Conservation (phyloP, 2,888 invertebrate genomes). For the Formica aserva region DNA sequence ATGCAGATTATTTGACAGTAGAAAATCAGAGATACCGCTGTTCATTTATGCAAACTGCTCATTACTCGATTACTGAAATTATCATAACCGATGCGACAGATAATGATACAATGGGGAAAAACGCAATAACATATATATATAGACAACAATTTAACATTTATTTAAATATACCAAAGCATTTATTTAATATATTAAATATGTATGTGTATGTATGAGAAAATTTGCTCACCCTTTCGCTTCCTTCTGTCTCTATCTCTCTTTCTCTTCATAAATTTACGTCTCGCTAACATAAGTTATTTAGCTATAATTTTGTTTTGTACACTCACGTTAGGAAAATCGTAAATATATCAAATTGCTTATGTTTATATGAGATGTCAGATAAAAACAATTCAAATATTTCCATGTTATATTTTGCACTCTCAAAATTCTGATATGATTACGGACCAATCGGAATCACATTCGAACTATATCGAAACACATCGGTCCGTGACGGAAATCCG, state of each 20-base stretch:
- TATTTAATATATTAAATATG: conserved; percentile 36
- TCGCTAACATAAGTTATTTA: neutral
- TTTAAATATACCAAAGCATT: neutral
- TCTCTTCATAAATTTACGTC: neutral
- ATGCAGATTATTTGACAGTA: neutral
- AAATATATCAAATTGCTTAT: neutral
- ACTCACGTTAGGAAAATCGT: neutral
- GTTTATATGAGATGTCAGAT: neutral
- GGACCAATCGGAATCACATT: neutral
- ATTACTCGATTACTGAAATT: conserved; percentile 49
- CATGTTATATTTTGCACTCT: neutral
- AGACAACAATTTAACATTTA: conserved; percentile 13
- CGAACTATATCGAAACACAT: neutral
- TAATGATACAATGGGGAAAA: conserved; percentile 44
- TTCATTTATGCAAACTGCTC: conserved; percentile 53
- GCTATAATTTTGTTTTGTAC: neutral
- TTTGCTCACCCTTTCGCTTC: neutral
- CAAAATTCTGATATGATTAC: neutral
- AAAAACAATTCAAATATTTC: neutral
- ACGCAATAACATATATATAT: conserved; percentile 11
- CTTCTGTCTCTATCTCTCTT: neutral
- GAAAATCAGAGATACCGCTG: conserved; percentile 47
- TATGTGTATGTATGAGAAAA: neutral
- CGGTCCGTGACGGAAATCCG: conserved; percentile 23
- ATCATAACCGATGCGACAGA: conserved; percentile 38